phyloP scores from a whole-genome alignment of 2,113 vertebrate species.

The Grammomys surdaster region DNA sequence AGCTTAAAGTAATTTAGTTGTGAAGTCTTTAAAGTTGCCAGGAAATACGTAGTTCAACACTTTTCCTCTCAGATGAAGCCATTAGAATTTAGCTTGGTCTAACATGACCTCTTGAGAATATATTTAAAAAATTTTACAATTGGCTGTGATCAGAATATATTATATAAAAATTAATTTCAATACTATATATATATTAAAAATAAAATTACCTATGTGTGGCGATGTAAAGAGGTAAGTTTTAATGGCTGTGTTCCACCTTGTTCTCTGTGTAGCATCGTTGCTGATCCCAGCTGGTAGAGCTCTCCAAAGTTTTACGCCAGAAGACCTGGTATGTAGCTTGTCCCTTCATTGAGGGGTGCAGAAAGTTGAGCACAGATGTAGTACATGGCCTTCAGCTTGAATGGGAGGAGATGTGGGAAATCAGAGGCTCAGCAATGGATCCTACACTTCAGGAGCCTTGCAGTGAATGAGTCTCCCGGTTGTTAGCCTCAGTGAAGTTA shows the following conservation, averaged over 20 bases:
- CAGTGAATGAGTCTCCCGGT: neutral
- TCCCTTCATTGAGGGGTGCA: conserved; percentile 6
- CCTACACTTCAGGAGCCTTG: neutral
- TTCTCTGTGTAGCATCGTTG: conserved; percentile 83
- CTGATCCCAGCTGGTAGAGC: conserved; percentile 89
- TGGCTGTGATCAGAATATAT: neutral
- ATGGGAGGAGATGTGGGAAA: neutral
- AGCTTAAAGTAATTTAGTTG: conserved; percentile 48
- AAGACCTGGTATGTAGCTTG: conserved; percentile 89
- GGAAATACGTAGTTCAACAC: conserved; percentile 31
- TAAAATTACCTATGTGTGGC: conserved; percentile 23
- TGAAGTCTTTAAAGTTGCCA: conserved; percentile 54
- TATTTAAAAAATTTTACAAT: neutral
- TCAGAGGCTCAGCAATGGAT: neutral
- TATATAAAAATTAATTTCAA: neutral
- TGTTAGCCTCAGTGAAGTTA: too few species aligned
- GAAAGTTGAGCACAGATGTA: neutral
- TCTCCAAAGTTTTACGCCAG: conserved; percentile 86
- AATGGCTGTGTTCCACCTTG: conserved; percentile 36
- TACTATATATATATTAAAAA: neutral
- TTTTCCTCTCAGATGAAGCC: neutral
- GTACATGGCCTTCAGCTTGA: neutral
- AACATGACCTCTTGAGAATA: neutral
- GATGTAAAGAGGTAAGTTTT: conserved; percentile 58
- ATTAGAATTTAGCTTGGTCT: conserved; percentile 26